phyloP scores from a whole-genome alignment of 2,888 invertebrate species.

The Catotricha subobsoleta region DNA sequence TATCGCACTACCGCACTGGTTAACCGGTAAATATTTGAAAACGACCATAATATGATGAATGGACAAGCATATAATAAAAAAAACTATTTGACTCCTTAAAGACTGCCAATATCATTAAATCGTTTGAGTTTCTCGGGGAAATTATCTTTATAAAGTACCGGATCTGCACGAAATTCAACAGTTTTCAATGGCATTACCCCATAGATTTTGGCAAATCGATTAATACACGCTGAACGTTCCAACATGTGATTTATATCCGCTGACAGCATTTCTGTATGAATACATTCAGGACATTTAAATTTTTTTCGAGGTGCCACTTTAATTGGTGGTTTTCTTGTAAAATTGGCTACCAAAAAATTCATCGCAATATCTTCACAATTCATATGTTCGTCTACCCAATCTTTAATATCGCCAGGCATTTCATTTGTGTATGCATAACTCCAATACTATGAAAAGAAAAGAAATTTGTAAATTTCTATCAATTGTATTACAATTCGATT shows the following conservation, averaged over 20 bases:
- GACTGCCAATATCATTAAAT: slow-evolving; percentile 76
- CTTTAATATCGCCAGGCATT: slow-evolving; percentile 67
- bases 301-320: slow-evolving; percentile 91
- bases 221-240: slow-evolving; percentile 78
- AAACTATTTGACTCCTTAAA: too few species aligned
- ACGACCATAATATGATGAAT: too few species aligned
- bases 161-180: slow-evolving; percentile 89
- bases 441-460: slow-evolving; percentile 47
- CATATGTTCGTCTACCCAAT: slow-evolving; percentile 89
- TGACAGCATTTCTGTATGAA: slow-evolving; percentile 83
- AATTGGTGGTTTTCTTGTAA: slow-evolving; percentile 85
- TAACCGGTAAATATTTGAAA: too few species aligned
- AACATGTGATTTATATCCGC: slow-evolving; percentile 86
- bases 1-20: too few species aligned
- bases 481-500: too few species aligned
- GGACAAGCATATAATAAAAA: too few species aligned
- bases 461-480: slow-evolving; percentile 6
- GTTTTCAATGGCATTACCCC: slow-evolving; percentile 73
- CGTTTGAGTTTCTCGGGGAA: slow-evolving; percentile 71
- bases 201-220: slow-evolving; percentile 57
- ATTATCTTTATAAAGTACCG: slow-evolving; percentile 74
- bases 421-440: slow-evolving; percentile 80
- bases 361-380: slow-evolving; percentile 97
- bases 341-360: slow-evolving; percentile 89
- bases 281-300: slow-evolving; percentile 91